A percentile compares a stretch with the other conserved stretches of the same genome.
phyloP scores from a whole-genome alignment of 2,797 vertebrate genomes.

The Babyrousa celebensis region DNA sequence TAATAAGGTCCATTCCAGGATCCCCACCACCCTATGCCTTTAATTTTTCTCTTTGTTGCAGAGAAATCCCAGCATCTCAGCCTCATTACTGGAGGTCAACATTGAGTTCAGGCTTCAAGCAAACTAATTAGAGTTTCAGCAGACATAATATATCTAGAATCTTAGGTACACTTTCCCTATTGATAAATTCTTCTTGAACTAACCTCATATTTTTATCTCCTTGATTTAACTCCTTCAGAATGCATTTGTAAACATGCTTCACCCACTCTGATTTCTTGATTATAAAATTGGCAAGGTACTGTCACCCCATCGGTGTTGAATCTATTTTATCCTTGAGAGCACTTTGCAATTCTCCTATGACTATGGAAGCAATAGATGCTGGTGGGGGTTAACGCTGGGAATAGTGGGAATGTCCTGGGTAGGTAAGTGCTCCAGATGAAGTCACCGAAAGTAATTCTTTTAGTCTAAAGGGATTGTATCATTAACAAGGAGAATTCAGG shows the following conservation, averaged over 20 bases:
- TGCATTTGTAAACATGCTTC: constrained; percentile 20
- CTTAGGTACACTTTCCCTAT: background rate
- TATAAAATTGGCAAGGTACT: background rate
- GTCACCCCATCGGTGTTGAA: background rate
- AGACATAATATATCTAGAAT: background rate
- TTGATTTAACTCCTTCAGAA: constrained; percentile 14
- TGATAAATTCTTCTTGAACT: constrained; percentile 16
- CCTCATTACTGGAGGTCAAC: background rate
- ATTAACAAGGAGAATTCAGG: background rate
- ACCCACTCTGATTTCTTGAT: background rate
- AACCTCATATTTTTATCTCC: constrained; percentile 2
- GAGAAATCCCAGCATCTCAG: background rate
- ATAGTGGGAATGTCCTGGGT: background rate
- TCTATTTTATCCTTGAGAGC: background rate
- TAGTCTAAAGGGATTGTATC: background rate
- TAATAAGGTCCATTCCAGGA: background rate
- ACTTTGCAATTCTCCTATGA: background rate
- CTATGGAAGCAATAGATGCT: background rate
- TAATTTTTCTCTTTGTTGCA: constrained; percentile 8
- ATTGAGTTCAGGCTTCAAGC: background rate
- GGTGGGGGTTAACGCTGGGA: background rate
- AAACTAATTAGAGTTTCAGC: background rate
- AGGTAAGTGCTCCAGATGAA: background rate
- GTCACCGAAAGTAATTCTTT: background rate
- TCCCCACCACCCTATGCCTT: background rate